Evolutionary conservation across 2,113 vertebrate genomes (phyloP).

Genomic region (Etheostoma spectabile): DNA sequence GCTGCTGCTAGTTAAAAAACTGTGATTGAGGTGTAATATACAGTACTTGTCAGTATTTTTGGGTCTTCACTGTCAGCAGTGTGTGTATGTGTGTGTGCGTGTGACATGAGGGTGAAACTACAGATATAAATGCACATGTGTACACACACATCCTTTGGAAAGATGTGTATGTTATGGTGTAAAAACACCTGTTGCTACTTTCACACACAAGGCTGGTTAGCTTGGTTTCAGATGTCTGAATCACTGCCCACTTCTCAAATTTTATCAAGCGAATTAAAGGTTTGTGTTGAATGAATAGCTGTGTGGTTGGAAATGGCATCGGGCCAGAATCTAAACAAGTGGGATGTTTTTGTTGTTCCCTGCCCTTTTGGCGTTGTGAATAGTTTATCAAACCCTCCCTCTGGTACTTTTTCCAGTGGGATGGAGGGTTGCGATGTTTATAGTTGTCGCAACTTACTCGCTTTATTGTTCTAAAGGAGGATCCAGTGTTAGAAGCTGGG

Average conservation of each 20-base stretch:
- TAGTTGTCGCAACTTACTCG: not conserved
- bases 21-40: not conserved
- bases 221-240: not conserved
- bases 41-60: not conserved
- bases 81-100: not conserved
- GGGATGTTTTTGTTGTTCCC: not conserved
- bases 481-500: no score
- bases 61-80: no score
- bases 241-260: not conserved
- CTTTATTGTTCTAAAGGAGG: no score
- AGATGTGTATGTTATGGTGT: constrained; percentile 11
- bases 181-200: constrained; percentile 10
- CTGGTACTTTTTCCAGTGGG: not conserved
- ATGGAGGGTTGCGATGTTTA: not conserved
- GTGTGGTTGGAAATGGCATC: not conserved
- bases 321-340: not conserved
- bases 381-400: not conserved
- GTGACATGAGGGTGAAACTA: not conserved
- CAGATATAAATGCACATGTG: not conserved
- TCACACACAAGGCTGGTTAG: not conserved
- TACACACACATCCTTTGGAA: not conserved
- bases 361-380: not conserved
- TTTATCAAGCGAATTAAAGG: no score
- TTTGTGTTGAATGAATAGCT: not conserved
- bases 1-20: not conserved